Evolutionary conservation across 2,113 vertebrate species (phyloP).

Genomic region (Chionodraco myersi): DNA sequence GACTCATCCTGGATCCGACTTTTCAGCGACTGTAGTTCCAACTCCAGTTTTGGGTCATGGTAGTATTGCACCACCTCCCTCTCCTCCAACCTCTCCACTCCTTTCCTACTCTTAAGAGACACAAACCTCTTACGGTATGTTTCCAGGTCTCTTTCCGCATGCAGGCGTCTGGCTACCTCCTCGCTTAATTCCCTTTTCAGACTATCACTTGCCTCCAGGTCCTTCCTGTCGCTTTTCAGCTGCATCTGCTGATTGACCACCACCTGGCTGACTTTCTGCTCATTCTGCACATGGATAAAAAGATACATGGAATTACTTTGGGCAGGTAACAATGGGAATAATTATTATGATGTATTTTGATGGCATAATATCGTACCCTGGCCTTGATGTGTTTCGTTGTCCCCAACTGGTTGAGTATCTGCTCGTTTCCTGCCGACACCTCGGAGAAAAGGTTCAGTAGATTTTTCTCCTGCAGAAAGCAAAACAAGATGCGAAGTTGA

Average conservation of each 20-base stretch:
- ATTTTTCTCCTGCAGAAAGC: slow-evolving; percentile 85
- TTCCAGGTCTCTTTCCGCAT: slow-evolving; percentile 87
- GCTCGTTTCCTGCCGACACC: slow-evolving; percentile 84
- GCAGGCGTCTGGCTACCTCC: slow-evolving; percentile 84
- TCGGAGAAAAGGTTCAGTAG: slow-evolving; percentile 86
- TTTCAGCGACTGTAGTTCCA: slow-evolving; percentile 76
- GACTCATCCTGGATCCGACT: slow-evolving; percentile 84
- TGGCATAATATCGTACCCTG: slow-evolving; percentile 76
- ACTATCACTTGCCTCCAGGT: slow-evolving; percentile 73
- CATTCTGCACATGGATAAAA: slow-evolving; percentile 83
- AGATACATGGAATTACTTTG: background rate
- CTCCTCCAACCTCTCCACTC: slow-evolving; percentile 92
- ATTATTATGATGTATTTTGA: background rate
- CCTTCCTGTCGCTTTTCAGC: slow-evolving; percentile 74
- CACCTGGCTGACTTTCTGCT: slow-evolving; percentile 81
- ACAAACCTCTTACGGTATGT: slow-evolving; percentile 84
- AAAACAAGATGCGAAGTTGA: background rate
- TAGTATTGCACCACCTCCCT: slow-evolving; percentile 95
- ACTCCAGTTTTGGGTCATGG: slow-evolving; percentile 90
- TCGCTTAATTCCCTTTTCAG: slow-evolving; percentile 86
- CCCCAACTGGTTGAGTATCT: slow-evolving; percentile 87
- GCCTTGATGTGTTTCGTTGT: slow-evolving; percentile 86
- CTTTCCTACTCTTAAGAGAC: slow-evolving; percentile 88
- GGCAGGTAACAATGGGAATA: background rate
- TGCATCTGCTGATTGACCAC: slow-evolving; percentile 76